Conservation (phyloP, 2,797 vertebrate genomes). For the Lutra lutra region DNA sequence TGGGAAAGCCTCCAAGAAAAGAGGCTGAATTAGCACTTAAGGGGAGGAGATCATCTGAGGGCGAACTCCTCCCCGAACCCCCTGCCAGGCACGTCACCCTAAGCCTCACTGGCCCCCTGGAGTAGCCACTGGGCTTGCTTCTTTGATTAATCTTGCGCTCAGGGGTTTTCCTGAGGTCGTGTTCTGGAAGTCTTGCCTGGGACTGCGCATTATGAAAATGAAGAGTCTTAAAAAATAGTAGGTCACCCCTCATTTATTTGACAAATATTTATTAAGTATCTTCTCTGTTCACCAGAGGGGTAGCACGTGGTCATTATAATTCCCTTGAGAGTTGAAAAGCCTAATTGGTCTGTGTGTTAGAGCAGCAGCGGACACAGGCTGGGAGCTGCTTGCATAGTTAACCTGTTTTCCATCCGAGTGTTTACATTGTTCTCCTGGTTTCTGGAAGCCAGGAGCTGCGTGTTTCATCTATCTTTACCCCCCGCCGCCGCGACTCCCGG, state of each 20-base stretch:
- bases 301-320: neutral
- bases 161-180: neutral
- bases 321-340: neutral
- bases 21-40: neutral
- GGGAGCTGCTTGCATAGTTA: neutral
- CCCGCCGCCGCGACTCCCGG: neutral
- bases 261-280: conserved; percentile 9
- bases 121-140: neutral
- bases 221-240: conserved; percentile 21
- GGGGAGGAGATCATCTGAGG: neutral
- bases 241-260: neutral
- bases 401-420: neutral
- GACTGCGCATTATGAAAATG: neutral
- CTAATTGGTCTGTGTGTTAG: neutral
- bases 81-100: neutral
- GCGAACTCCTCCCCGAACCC: neutral
- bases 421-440: neutral
- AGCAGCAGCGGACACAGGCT: neutral
- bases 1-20: neutral
- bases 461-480: neutral
- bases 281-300: neutral
- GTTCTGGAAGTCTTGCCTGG: neutral
- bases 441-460: neutral
- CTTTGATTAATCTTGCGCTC: neutral
- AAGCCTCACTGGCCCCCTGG: neutral